Evolutionary conservation across 2,797 vertebrate genomes (phyloP), one percentile per base, ranked within the genome.

Genomic region (Tadarida brasiliensis): DNA sequence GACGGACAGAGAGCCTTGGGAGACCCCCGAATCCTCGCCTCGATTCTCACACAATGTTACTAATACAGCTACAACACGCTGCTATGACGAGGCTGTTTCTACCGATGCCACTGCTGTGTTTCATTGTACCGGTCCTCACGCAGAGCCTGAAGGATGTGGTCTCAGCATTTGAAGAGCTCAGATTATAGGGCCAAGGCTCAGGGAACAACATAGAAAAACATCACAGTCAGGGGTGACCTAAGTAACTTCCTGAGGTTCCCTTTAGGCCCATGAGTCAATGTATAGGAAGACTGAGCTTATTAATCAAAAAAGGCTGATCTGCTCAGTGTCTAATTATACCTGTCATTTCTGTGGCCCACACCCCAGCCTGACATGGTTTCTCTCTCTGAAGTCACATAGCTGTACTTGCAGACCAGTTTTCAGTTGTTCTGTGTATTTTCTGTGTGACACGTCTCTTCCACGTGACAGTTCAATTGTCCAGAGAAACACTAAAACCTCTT

Each of bases 341-440:
- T 97, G 96, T 96, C 96, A 97, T 68, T 93, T 96, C 71, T 35
- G 51, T 51, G 94, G 88, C 87, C 95, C 95, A 51, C 74, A 90
- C 78, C 73, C 56, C 49, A 59, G 82, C 49, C 93, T 74, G 92
- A 95, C n/a, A 81, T 4, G 30, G 85, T 70, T 95, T 97, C 88
- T 74, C 74, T 91, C 90, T 95, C 94, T 93, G 78, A 97, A 97
- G 86, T 94, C 86, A 94, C 88, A 88, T 16, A 86, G 85, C 92
- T 73, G 14, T 85, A 74, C 86, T 93, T 92, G 91, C 94, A 96
- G 93, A 87, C 68, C 70, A 73, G 88, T 96, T 96, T 96, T 93
- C 30, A 84, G 94, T 91, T 90, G 78, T 80, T 96, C 97, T 97
- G 97, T 77, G 91, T 97, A 97, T 96, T 98, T 97, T 98, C 97